Percentiles rank a stretch among this genome's conserved stretches.
These are phyloP conservation scores for Fulica atra DNA, from an alignment of 2,113 vertebrate species.

Conservation along the genomic window DNA sequence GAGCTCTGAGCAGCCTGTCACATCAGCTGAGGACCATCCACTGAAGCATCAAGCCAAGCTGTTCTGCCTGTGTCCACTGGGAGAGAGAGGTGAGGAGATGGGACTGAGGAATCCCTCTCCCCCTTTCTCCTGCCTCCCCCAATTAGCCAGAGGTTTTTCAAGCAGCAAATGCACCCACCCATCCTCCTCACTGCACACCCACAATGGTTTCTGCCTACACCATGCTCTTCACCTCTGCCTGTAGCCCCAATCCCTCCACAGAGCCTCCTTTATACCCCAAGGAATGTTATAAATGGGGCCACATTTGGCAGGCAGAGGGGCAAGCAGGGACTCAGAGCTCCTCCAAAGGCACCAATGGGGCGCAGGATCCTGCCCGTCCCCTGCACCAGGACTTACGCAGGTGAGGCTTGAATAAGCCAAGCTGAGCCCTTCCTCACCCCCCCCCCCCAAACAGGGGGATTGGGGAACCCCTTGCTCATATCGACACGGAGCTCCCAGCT, in stretches of 20 bases:
- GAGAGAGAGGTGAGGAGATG: background rate
- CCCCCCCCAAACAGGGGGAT: fast-evolving
- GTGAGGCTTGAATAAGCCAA: background rate
- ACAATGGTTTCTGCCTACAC: background rate
- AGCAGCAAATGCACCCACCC: fast-evolving
- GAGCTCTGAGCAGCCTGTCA: background rate
- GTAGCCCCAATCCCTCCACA: background rate
- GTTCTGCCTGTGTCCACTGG: background rate
- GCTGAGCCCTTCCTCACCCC: background rate
- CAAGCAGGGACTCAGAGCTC: background rate
- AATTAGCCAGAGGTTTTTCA: background rate
- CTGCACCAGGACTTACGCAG: background rate
- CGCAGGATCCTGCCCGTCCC: background rate
- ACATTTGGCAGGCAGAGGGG: background rate
- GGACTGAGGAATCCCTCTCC: background rate
- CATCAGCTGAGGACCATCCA: background rate
- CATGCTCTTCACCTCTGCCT: background rate
- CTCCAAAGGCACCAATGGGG: background rate
- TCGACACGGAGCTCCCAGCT: background rate
- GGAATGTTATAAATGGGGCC: background rate
- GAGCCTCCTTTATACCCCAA: fast-evolving
- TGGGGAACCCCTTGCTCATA: background rate
- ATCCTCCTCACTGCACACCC: fast-evolving
- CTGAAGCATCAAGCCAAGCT: background rate
- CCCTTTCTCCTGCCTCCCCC: background rate